Evolutionary conservation across 2,888 invertebrate genomes (phyloP).

Genomic region (Drosophila quasianomalipes): DNA sequence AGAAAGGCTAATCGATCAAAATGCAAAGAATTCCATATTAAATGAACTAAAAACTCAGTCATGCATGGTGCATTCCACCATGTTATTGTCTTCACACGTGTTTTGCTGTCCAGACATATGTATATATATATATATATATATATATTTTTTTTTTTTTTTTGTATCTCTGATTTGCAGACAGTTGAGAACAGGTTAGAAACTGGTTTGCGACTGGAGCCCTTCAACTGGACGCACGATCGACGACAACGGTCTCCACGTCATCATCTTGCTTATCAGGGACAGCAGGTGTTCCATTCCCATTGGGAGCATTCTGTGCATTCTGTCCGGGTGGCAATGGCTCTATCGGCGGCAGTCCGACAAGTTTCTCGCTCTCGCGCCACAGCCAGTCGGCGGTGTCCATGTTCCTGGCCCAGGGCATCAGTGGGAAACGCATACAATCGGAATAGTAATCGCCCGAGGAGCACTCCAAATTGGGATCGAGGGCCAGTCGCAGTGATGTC

Average conservation of each 20-base stretch:
- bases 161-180: background rate
- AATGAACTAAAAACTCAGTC: background rate
- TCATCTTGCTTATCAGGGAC: constrained; percentile 17
- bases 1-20: background rate
- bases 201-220: constrained; percentile 2
- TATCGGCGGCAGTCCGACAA: constrained; percentile 77
- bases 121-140: background rate
- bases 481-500: constrained; percentile 81
- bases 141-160: no score
- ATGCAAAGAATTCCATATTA: background rate
- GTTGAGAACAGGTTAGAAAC: constrained; percentile 7
- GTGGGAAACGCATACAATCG: constrained; percentile 87
- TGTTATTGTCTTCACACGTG: background rate
- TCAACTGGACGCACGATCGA: constrained; percentile 52
- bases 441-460: constrained; percentile 86
- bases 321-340: constrained; percentile 28
- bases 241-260: constrained; percentile 56
- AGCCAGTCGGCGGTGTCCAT: constrained; percentile 87
- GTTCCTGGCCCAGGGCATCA: constrained; percentile 87
- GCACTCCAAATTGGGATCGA: constrained; percentile 83
- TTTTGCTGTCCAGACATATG: background rate
- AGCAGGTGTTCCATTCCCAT: constrained; percentile 27
- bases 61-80: background rate
- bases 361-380: constrained; percentile 87
- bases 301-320: constrained; percentile 7